phyloP scores from a whole-genome alignment of 2,888 invertebrate species.

The Drosophila helvetica region DNA sequence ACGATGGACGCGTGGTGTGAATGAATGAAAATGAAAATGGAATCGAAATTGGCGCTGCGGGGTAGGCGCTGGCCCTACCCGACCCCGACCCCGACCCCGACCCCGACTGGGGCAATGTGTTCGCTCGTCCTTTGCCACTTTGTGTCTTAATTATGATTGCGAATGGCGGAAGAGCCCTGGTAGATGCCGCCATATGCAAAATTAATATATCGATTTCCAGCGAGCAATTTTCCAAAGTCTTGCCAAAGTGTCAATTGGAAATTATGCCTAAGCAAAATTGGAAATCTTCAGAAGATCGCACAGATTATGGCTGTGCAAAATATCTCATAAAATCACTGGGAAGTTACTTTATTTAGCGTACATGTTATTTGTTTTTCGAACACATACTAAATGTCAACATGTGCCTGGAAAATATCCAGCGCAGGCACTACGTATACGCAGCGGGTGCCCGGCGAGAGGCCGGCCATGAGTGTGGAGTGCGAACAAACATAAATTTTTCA shows the following conservation, averaged over 20 bases:
- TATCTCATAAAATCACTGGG: conserved; percentile 7
- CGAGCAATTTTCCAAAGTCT: conserved; percentile 46
- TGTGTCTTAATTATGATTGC: conserved; percentile 75
- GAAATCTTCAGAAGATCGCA: not conserved
- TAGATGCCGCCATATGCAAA: conserved; percentile 31
- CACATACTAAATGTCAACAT: conserved; percentile 43
- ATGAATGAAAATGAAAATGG: conserved; percentile 68
- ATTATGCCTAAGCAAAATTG: not conserved
- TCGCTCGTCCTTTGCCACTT: conserved; percentile 58
- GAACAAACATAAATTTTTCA: conserved; percentile 39
- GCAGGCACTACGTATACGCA: conserved; percentile 42
- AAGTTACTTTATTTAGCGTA: conserved; percentile 23
- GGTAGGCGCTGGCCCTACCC: conserved; percentile 27
- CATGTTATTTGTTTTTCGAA: conserved; percentile 20
- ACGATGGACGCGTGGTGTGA: conserved; percentile 77
- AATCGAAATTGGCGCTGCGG: conserved; percentile 60
- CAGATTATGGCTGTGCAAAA: not conserved
- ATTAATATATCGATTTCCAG: conserved; percentile 59
- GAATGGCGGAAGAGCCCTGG: conserved; percentile 36
- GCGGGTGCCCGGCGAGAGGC: conserved; percentile 18
- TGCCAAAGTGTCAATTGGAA: conserved; percentile 19
- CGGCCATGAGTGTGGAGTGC: conserved; percentile 25
- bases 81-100: conserved; percentile 6
- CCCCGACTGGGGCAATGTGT: conserved; percentile 62
- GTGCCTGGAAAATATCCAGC: conserved; percentile 5